A percentile compares a stretch with the other conserved stretches of the same genome.
Evolutionary conservation across 2,113 vertebrate genomes (phyloP).

Genomic region (Stomatorhinus ivindoensis): DNA sequence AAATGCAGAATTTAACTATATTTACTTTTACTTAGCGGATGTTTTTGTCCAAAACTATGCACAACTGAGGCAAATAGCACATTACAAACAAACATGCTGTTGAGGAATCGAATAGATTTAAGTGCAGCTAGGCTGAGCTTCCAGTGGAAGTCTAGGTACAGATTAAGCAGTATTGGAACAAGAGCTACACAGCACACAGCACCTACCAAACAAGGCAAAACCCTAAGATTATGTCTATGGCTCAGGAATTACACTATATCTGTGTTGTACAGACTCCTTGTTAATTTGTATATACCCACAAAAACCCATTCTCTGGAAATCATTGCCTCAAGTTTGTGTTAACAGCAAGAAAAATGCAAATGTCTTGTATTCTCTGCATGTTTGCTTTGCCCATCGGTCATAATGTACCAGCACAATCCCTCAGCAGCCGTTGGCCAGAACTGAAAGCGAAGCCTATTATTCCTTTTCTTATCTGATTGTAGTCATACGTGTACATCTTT

Average conservation of each 20-base stretch:
- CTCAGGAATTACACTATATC: neutral
- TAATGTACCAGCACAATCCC: slow-evolving; percentile 32
- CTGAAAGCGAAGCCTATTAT: slow-evolving; percentile 31
- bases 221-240: neutral
- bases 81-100: neutral
- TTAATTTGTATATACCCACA: neutral
- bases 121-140: neutral
- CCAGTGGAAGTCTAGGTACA: neutral
- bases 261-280: neutral
- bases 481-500: neutral
- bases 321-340: neutral
- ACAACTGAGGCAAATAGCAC: neutral
- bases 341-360: slow-evolving; percentile 55
- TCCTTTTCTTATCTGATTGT: slow-evolving; percentile 28
- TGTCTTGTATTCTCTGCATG: slow-evolving; percentile 20
- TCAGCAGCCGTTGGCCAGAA: slow-evolving; percentile 24
- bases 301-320: neutral
- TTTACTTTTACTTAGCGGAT: neutral
- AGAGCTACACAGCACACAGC: neutral
- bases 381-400: slow-evolving; percentile 21
- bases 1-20: neutral
- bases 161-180: neutral
- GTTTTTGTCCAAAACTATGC: neutral
- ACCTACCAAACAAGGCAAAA: neutral
- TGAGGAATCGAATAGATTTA: neutral